Conservation (phyloP, 2,113 vertebrate species). For the Xiphophorus couchianus region DNA sequence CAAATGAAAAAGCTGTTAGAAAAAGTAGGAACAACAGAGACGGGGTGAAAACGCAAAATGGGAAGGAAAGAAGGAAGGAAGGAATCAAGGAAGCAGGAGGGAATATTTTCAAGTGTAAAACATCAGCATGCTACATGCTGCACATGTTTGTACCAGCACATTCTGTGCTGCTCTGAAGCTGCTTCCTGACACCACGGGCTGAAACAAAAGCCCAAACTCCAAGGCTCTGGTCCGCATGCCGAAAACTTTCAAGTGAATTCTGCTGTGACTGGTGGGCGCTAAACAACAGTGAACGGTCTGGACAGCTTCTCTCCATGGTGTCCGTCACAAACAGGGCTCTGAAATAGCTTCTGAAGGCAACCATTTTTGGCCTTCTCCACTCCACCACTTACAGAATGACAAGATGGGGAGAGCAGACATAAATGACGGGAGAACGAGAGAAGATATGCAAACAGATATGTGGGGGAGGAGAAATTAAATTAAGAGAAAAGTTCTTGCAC, state of each 20-base stretch:
- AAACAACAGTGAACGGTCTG: conserved; percentile 54
- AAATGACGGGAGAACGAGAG: conserved; percentile 36
- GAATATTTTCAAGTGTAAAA: conserved; percentile 33
- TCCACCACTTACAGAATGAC: conserved; percentile 40
- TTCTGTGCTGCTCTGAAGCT: conserved; percentile 38
- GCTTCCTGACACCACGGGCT: conserved; percentile 41
- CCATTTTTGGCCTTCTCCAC: conserved; percentile 14
- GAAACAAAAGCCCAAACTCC: conserved; percentile 46
- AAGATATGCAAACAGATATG: conserved; percentile 72
- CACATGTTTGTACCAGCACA: conserved; percentile 15
- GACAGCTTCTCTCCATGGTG: conserved; percentile 49
- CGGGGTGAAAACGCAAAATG: conserved; percentile 20
- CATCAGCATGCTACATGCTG: not conserved
- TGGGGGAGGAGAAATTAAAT: conserved; percentile 74
- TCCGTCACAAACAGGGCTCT: conserved; percentile 38
- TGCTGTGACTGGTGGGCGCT: conserved; percentile 35
- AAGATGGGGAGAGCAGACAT: conserved; percentile 23
- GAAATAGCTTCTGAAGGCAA: conserved; percentile 58
- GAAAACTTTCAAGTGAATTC: conserved; percentile 54
- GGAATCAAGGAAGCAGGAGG: conserved; percentile 7
- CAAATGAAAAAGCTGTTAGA: too few relatives aligned
- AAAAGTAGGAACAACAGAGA: not conserved
- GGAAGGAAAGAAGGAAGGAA: conserved; percentile 4
- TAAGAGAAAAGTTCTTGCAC: conserved; percentile 78
- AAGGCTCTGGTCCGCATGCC: conserved; percentile 33